phyloP scores from a whole-genome alignment of 2,113 vertebrate genomes.

The Hiodon alosoides region DNA sequence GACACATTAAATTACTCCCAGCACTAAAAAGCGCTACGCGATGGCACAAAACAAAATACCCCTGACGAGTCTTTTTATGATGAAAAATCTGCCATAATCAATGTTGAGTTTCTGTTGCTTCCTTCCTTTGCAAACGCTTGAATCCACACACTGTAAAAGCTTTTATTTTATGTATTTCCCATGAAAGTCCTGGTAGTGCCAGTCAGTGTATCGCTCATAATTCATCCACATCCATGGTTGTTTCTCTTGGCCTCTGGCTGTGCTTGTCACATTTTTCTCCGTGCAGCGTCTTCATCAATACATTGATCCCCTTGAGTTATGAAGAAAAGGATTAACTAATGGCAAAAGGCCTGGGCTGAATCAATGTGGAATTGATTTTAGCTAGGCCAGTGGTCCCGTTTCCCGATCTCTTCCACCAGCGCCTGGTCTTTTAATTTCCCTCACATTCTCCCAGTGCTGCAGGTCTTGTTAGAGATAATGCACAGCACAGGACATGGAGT shows the following conservation, averaged over 20 bases:
- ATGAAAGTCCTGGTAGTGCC: neutral
- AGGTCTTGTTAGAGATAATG: neutral
- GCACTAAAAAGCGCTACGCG: neutral
- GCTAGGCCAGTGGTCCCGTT: neutral
- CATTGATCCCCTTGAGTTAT: neutral
- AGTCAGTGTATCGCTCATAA: conserved; percentile 7
- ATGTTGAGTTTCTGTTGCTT: neutral
- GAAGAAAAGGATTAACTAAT: conserved; percentile 7
- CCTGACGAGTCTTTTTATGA: neutral
- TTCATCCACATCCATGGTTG: neutral
- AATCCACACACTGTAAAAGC: no score
- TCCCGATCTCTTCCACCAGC: no score
- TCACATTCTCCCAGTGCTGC: neutral
- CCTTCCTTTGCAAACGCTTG: neutral
- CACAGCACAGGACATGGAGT: neutral
- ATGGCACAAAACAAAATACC: neutral
- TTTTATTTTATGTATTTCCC: neutral
- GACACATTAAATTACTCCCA: neutral
- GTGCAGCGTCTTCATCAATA: conserved; percentile 2
- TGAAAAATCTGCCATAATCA: neutral
- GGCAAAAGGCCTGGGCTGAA: neutral
- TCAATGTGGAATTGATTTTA: conserved; percentile 2
- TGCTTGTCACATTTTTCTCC: neutral
- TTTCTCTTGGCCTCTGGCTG: neutral
- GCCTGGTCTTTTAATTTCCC: neutral